These are phyloP conservation scores for Ganaspis brasiliensis DNA, from an alignment of 2,888 invertebrate species.

Conservation along the genomic window DNA sequence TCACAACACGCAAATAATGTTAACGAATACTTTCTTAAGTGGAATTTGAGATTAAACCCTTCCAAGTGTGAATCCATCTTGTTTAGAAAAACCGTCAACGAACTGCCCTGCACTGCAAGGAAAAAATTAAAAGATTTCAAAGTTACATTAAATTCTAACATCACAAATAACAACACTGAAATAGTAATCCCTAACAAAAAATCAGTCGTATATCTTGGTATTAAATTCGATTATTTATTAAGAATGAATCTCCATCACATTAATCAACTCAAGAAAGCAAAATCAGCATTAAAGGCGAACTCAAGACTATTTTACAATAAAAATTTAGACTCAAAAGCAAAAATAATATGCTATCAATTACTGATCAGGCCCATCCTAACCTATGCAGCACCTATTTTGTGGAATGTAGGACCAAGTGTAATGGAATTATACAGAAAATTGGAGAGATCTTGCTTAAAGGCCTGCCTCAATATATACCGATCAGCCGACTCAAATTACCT, in stretches of 20 bases:
- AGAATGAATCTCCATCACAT: conserved; percentile 45
- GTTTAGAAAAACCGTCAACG: conserved; percentile 47
- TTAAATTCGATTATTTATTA: conserved; percentile 44
- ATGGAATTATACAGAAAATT: conserved; percentile 35
- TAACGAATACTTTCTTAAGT: conserved; percentile 48
- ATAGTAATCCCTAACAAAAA: neutral
- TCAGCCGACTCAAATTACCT: too few relatives aligned
- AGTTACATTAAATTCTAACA: conserved; percentile 44
- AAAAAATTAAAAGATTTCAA: neutral
- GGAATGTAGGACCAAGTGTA: conserved; percentile 2
- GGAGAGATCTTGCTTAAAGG: too few relatives aligned
- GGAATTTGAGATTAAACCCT: conserved; percentile 53
- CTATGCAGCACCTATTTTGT: conserved; percentile 14
- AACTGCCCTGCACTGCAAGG: neutral
- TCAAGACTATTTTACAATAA: conserved; percentile 42
- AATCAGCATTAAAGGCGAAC: conserved; percentile 35
- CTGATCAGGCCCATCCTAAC: neutral
- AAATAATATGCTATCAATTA: conserved; percentile 16
- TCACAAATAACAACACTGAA: conserved; percentile 8
- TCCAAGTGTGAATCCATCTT: conserved; percentile 55
- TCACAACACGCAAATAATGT: conserved; percentile 39
- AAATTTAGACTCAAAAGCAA: too few relatives aligned
- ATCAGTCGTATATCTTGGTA: neutral
- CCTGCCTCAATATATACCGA: too few relatives aligned
- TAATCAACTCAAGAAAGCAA: conserved; percentile 42